phyloP scores from a whole-genome alignment of 2,797 vertebrate species.

The Lateolabrax maculatus region DNA sequence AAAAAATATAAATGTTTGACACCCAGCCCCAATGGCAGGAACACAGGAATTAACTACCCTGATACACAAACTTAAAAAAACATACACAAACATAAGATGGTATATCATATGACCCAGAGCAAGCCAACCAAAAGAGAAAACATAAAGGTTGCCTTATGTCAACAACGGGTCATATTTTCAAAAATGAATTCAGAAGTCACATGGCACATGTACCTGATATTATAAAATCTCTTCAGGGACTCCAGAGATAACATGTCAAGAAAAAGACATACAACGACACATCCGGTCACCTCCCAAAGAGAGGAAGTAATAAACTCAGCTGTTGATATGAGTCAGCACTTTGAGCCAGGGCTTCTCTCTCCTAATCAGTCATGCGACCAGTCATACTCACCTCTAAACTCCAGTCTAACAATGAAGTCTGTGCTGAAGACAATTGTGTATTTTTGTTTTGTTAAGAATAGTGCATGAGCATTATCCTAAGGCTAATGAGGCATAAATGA shows the following conservation, averaged over 20 bases:
- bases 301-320: slow-evolving; percentile 21
- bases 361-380: slow-evolving; percentile 47
- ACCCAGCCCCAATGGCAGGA: not conserved
- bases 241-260: not conserved
- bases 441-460: slow-evolving; percentile 6
- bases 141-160: not conserved
- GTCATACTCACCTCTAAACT: slow-evolving; percentile 45
- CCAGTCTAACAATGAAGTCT: slow-evolving; percentile 32
- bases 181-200: not conserved
- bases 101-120: not conserved
- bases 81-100: not conserved
- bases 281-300: slow-evolving; percentile 19
- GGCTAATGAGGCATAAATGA: slow-evolving; percentile 4
- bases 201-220: not conserved
- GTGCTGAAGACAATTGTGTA: slow-evolving; percentile 22
- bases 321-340: slow-evolving; percentile 57
- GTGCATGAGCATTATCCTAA: slow-evolving; percentile 14
- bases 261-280: not conserved
- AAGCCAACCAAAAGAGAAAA: not conserved
- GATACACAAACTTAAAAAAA: not conserved
- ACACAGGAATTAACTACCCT: not conserved
- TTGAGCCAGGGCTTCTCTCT: slow-evolving; percentile 32
- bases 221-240: not conserved
- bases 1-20: not conserved
- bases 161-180: not conserved